Conservation (phyloP, 2,888 invertebrate species). For the Eugnorisma glareosa region DNA sequence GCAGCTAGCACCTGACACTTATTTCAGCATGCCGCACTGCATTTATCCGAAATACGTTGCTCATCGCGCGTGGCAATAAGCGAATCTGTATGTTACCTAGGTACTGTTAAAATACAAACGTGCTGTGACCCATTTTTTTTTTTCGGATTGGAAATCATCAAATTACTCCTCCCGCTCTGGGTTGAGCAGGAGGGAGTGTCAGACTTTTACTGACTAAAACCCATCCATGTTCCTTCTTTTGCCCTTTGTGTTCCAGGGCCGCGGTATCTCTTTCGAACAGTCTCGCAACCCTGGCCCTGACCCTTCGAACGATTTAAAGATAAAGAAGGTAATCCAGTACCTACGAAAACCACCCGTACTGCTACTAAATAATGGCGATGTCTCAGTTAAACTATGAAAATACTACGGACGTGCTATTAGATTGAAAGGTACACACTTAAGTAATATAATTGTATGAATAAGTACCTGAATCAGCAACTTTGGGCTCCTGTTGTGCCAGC, state of each 20-base stretch:
- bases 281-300: too few relatives aligned
- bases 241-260: too few relatives aligned
- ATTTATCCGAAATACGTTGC: neutral
- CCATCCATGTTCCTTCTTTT: too few relatives aligned
- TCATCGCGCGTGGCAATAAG: neutral
- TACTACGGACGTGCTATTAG: neutral
- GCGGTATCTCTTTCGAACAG: too few relatives aligned
- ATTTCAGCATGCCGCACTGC: neutral
- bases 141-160: too few relatives aligned
- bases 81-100: neutral
- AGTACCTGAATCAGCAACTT: conserved; percentile 73
- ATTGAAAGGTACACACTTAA: neutral
- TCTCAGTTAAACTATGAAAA: neutral
- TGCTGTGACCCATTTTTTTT: too few relatives aligned
- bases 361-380: neutral
- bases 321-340: neutral
- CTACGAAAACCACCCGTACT: neutral
- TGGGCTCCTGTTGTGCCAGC: conserved; percentile 79
- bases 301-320: neutral
- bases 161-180: too few relatives aligned
- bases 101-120: neutral
- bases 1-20: neutral
- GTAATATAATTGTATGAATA: neutral
- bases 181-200: too few relatives aligned
- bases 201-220: too few relatives aligned